A percentile compares a stretch with the other conserved stretches of the same genome.
These are phyloP conservation scores for Verasper variegatus DNA, from an alignment of 2,113 vertebrate species.

Conservation along the genomic window DNA sequence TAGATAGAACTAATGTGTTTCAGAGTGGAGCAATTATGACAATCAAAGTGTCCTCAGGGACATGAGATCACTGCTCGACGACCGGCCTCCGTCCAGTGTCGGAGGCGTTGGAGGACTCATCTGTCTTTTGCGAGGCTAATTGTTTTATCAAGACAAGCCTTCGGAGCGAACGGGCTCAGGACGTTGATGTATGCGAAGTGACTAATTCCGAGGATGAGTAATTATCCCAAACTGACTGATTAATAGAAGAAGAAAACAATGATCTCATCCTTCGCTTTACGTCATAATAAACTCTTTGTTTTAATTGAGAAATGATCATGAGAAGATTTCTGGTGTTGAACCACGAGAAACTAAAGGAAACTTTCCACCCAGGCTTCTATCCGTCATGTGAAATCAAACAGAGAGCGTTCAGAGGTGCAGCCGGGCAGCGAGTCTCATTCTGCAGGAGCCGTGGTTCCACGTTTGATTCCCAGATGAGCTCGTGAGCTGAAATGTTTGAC, in stretches of 20 bases:
- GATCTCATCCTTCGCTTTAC: constrained; percentile 49
- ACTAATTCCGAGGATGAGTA: constrained; percentile 31
- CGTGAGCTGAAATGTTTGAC: constrained; percentile 69
- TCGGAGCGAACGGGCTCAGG: constrained; percentile 26
- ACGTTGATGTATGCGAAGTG: constrained; percentile 47
- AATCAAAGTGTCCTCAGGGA: constrained; percentile 71
- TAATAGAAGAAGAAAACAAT: constrained; percentile 59
- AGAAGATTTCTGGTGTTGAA: not conserved
- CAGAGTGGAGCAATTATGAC: constrained; percentile 74
- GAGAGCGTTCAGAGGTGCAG: not conserved
- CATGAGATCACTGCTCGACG: constrained; percentile 61
- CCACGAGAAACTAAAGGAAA: constrained; percentile 35
- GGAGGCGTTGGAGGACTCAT: constrained; percentile 37
- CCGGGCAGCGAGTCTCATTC: not conserved
- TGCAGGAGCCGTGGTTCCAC: not conserved
- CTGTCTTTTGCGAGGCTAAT: constrained; percentile 53
- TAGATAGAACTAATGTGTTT: constrained; percentile 72
- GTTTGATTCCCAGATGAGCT: constrained; percentile 45
- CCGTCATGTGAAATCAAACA: constrained; percentile 17
- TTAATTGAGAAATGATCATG: constrained; percentile 4
- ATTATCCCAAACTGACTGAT: constrained; percentile 43
- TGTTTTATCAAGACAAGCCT: constrained; percentile 66
- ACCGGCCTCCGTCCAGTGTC: constrained; percentile 42
- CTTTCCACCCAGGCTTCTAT: constrained; percentile 34
- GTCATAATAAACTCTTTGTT: constrained; percentile 37